Percentiles rank a stretch among this genome's conserved stretches.
phyloP scores from a whole-genome alignment of 2,113 vertebrate genomes.

The Glaucomys volans region DNA sequence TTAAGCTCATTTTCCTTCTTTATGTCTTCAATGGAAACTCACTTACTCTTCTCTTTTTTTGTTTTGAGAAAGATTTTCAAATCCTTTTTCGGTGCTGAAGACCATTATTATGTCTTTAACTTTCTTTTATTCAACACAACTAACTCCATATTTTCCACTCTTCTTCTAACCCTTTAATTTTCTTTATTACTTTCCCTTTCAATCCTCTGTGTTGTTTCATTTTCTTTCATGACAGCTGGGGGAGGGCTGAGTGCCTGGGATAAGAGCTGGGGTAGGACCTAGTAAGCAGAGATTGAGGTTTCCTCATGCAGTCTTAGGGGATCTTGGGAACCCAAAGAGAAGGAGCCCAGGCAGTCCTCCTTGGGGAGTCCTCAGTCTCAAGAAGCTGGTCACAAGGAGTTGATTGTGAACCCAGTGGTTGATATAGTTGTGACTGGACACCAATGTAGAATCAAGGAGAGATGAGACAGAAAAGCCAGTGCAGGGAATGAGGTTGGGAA shows the following conservation, averaged over 20 bases:
- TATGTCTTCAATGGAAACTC: background rate
- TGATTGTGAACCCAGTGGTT: background rate
- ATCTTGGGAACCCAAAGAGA: background rate
- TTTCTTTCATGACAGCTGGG: background rate
- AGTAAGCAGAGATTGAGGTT: background rate
- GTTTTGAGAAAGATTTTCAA: conserved; percentile 22
- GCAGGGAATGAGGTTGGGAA: background rate
- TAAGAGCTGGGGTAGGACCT: background rate
- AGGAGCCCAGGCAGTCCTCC: background rate
- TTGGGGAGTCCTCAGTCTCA: background rate
- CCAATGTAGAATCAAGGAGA: background rate
- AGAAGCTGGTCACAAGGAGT: background rate
- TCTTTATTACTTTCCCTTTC: conserved; percentile 9
- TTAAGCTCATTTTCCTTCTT: background rate
- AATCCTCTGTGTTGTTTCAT: background rate
- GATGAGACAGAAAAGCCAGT: background rate
- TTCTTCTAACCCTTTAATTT: background rate
- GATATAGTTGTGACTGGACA: background rate
- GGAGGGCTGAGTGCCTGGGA: background rate
- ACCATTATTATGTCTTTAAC: background rate
- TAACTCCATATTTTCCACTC: background rate
- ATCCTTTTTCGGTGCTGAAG: background rate
- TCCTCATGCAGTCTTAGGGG: background rate
- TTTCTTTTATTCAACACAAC: background rate
- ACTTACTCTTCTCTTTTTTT: background rate